These are phyloP conservation scores for Romanomermis culicivorax DNA, from an alignment of 2,888 invertebrate genomes.

Conservation along the genomic window DNA sequence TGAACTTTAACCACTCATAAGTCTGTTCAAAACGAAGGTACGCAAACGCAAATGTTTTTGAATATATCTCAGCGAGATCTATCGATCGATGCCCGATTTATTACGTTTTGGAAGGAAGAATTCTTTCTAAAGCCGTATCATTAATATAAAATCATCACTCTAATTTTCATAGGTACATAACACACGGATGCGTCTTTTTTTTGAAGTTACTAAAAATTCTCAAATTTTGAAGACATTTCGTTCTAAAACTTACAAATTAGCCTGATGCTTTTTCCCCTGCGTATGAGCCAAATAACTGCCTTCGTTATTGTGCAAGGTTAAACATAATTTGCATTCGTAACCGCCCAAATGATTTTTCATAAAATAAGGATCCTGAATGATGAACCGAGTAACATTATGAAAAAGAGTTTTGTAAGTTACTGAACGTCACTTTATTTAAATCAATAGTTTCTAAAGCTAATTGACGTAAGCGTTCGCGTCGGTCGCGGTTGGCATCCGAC, in stretches of 20 bases:
- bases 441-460: conserved; percentile 95
- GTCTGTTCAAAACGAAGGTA: no score
- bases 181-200: no score
- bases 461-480: conserved; percentile 78
- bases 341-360: conserved; percentile 98
- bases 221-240: no score
- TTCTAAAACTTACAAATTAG: conserved; percentile 55
- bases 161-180: no score
- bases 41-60: no score
- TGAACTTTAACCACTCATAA: no score
- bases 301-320: conserved; percentile 90
- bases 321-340: conserved; percentile 93
- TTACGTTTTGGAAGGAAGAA: no score
- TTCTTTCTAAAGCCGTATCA: no score
- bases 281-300: conserved; percentile 97
- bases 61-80: no score
- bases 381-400: background rate
- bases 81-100: no score
- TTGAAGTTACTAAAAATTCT: no score
- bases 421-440: conserved; percentile 48
- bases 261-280: conserved; percentile 98
- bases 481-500: conserved; percentile 90
- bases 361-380: conserved; percentile 93
- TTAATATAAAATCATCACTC: no score
- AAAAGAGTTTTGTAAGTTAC: background rate